Evolutionary conservation across 1,140 invertebrate species (phyloP).

Genomic region (Meloidogyne exigua): DNA sequence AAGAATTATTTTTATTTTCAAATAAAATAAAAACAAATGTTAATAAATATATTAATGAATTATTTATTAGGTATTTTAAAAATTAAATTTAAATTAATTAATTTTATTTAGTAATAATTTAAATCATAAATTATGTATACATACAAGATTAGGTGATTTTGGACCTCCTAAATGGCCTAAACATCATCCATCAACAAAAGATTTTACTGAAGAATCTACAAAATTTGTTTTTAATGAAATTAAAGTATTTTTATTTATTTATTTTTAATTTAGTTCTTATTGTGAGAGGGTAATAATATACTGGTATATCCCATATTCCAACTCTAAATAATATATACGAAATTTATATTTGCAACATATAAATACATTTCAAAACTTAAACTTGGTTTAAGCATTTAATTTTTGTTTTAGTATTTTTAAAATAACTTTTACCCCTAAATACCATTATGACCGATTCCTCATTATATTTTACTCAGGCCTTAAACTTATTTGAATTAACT

Average conservation of each 20-base stretch:
- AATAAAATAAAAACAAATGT: background rate
- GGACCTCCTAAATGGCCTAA: background rate
- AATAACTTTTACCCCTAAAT: too few relatives aligned
- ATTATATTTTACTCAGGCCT: too few relatives aligned
- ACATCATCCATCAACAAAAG: slow-evolving; percentile 8
- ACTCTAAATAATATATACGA: too few relatives aligned
- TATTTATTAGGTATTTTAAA: background rate
- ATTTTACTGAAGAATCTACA: slow-evolving; percentile 7
- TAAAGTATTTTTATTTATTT: background rate
- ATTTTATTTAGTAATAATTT: background rate
- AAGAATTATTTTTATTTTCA: slow-evolving; percentile 6
- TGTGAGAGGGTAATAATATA: too few relatives aligned
- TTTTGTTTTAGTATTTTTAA: too few relatives aligned
- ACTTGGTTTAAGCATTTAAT: too few relatives aligned
- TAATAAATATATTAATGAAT: background rate
- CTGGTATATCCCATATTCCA: too few relatives aligned
- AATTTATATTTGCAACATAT: too few relatives aligned
- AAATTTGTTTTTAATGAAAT: slow-evolving; percentile 7
- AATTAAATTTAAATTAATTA: background rate
- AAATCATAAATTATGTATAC: background rate
- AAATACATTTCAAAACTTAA: too few relatives aligned
- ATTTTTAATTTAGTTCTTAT: background rate
- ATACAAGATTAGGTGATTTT: slow-evolving; percentile 5
- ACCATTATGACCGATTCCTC: too few relatives aligned
- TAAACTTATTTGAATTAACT: too few relatives aligned